phyloP scores from a whole-genome alignment of 2,797 vertebrate genomes.

The Aselliscus stoliczkanus region DNA sequence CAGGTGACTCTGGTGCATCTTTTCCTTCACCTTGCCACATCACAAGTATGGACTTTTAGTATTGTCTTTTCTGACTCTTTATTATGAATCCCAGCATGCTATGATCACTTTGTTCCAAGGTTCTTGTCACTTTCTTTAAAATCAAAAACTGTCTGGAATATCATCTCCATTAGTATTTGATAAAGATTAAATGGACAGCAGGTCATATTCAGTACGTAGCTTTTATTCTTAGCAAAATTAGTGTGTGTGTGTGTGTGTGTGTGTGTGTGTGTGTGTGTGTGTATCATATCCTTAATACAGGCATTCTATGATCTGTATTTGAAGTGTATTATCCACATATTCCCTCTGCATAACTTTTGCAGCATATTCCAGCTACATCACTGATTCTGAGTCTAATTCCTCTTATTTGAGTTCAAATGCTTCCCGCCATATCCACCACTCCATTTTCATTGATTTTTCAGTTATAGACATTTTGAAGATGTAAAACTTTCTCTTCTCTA shows the following conservation, averaged over 20 bases:
- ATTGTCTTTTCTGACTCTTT: not conserved
- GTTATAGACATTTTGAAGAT: not conserved
- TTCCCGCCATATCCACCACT: not conserved
- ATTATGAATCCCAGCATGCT: not conserved
- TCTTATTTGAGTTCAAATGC: not conserved
- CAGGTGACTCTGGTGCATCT: not conserved
- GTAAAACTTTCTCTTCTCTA: not conserved
- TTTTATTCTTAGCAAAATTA: not conserved
- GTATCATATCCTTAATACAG: not conserved
- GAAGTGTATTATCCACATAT: not conserved
- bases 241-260: not conserved
- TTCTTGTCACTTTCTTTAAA: not conserved
- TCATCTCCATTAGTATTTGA: not conserved
- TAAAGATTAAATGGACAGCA: not conserved
- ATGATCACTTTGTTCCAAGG: not conserved
- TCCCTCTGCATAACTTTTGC: not conserved
- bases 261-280: not conserved
- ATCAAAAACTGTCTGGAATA: not conserved
- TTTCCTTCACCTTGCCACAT: not conserved
- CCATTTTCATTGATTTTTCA: conserved; percentile 31
- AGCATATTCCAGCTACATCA: not conserved
- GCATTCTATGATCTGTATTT: not conserved
- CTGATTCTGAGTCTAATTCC: not conserved
- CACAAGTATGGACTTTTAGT: not conserved
- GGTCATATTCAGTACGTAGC: not conserved